phyloP scores from a whole-genome alignment of 1,140 invertebrate genomes.

The Gryllus bimaculatus region DNA sequence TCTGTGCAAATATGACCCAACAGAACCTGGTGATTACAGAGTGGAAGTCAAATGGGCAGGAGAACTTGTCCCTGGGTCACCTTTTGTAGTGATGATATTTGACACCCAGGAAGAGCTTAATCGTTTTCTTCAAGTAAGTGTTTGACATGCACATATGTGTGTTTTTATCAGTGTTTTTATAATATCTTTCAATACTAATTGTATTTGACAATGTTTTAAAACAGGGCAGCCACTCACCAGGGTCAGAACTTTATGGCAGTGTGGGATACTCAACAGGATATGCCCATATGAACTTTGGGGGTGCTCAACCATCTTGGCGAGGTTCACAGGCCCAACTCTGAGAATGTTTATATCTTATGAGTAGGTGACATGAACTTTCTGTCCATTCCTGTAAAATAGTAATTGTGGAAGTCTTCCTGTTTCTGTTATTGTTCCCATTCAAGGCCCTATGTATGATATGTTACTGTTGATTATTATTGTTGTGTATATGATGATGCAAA shows the following conservation, averaged over 20 bases:
- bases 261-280: slow-evolving; percentile 41
- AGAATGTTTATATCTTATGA: not conserved
- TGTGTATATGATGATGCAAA: too few species aligned
- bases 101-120: slow-evolving; percentile 93
- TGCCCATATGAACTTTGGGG: slow-evolving; percentile 32
- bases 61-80: slow-evolving; percentile 91
- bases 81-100: slow-evolving; percentile 98
- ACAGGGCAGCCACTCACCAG: slow-evolving; percentile 39
- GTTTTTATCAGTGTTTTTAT: slow-evolving; percentile 6
- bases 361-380: too few species aligned
- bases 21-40: slow-evolving; percentile 95
- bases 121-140: slow-evolving; percentile 38
- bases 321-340: slow-evolving; percentile 30
- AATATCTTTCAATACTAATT: not conserved
- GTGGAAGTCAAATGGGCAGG: slow-evolving; percentile 89
- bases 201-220: slow-evolving; percentile 16
- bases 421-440: too few species aligned
- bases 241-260: slow-evolving; percentile 42
- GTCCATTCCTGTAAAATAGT: too few species aligned
- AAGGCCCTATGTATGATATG: too few species aligned
- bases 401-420: too few species aligned
- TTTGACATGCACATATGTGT: not conserved
- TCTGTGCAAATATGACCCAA: slow-evolving; percentile 93
- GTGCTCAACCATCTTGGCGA: slow-evolving; percentile 37
- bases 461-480: too few species aligned